Evolutionary conservation across 2,888 invertebrate species (phyloP).

Genomic region (Dendrolimus pini): DNA sequence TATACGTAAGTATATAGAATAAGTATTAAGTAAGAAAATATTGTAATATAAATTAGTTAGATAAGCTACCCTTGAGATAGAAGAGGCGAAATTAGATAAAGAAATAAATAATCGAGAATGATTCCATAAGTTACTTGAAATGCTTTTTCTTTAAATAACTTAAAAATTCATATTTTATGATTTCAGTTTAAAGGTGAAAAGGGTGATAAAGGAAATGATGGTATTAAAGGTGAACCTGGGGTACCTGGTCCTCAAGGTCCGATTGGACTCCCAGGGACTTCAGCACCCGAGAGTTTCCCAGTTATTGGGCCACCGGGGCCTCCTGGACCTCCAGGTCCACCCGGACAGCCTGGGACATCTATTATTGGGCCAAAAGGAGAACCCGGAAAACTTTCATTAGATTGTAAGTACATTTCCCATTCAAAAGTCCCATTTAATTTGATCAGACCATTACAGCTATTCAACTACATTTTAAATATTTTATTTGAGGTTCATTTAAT

Average conservation of each 20-base stretch:
- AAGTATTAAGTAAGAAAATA: too few species aligned
- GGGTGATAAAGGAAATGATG: slow-evolving; percentile 41
- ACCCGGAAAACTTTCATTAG: slow-evolving; percentile 19
- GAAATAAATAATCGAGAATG: too few species aligned
- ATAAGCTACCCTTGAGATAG: too few species aligned
- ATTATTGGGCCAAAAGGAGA: slow-evolving; percentile 50
- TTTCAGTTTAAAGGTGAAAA: slow-evolving; percentile 49
- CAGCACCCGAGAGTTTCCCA: slow-evolving; percentile 12
- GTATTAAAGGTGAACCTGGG: slow-evolving; percentile 33
- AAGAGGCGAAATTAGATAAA: too few species aligned
- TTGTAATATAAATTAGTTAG: too few species aligned
- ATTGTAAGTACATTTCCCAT: not conserved
- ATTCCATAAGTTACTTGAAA: too few species aligned
- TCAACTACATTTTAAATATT: too few species aligned
- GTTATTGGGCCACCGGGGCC: slow-evolving; percentile 15
- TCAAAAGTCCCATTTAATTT: not conserved
- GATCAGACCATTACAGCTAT: too few species aligned
- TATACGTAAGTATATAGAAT: too few species aligned
- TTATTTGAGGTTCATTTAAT: too few species aligned
- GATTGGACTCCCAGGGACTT: slow-evolving; percentile 20
- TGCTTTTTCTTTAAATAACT: too few species aligned
- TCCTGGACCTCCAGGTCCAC: slow-evolving; percentile 39
- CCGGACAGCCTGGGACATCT: slow-evolving; percentile 42
- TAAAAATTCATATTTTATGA: not conserved
- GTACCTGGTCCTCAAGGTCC: slow-evolving; percentile 29